phyloP scores from a whole-genome alignment of 2,113 vertebrate species.

The Tautogolabrus adspersus region DNA sequence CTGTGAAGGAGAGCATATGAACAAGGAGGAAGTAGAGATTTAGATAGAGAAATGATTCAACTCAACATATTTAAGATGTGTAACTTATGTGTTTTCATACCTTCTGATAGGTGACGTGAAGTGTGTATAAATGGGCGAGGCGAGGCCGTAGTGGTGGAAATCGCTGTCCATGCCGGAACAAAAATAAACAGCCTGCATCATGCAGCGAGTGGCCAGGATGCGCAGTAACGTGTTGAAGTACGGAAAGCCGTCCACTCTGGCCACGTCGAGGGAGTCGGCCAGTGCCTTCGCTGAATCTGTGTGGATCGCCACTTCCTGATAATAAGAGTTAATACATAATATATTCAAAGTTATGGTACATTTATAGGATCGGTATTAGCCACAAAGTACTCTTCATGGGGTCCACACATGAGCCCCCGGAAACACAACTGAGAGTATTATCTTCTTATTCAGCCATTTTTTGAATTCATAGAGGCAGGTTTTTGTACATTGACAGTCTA shows the following conservation, averaged over 20 bases:
- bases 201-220: conserved; percentile 96
- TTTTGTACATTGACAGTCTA: too few relatives aligned
- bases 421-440: too few relatives aligned
- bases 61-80: not conserved
- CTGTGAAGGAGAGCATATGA: conserved; percentile 68
- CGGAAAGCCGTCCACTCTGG: conserved; percentile 85
- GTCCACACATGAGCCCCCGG: too few relatives aligned
- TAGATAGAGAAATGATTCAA: not conserved
- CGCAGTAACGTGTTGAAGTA: conserved; percentile 95
- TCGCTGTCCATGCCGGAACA: conserved; percentile 98
- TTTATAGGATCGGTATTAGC: not conserved
- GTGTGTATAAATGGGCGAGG: conserved; percentile 97
- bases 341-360: not conserved
- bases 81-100: conserved; percentile 72
- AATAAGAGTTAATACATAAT: not conserved
- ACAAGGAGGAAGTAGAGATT: not conserved
- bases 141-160: conserved; percentile 97
- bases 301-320: conserved; percentile 88
- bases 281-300: conserved; percentile 95
- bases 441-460: too few relatives aligned
- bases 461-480: too few relatives aligned
- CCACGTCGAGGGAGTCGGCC: conserved; percentile 92
- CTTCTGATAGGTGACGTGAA: conserved; percentile 98
- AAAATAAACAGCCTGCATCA: conserved; percentile 99
- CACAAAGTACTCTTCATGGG: too few relatives aligned